Conservation (phyloP, 2,888 invertebrate species). For the Eumerus sabulonum region DNA sequence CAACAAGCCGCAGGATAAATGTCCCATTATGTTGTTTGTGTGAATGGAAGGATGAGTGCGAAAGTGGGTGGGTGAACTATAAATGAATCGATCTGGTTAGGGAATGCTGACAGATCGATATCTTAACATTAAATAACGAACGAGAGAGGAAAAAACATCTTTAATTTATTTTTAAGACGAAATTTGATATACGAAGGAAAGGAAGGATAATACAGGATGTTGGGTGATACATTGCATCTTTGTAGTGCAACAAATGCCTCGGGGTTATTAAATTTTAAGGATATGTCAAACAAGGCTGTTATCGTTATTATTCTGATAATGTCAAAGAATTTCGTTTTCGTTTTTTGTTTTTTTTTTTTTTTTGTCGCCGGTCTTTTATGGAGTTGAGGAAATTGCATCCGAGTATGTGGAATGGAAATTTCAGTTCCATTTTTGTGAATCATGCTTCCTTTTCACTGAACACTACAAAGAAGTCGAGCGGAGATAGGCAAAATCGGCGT, state of each 20-base stretch:
- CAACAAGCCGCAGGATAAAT: slow-evolving; percentile 50
- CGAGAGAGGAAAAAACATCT: too few species aligned
- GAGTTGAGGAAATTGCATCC: slow-evolving; percentile 31
- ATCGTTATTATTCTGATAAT: slow-evolving; percentile 50
- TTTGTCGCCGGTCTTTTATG: background rate
- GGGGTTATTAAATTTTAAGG: slow-evolving; percentile 64
- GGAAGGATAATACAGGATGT: slow-evolving; percentile 3
- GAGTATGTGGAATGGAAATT: slow-evolving; percentile 36
- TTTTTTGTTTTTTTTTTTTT: slow-evolving; percentile 20
- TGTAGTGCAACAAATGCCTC: slow-evolving; percentile 28
- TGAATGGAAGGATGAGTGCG: slow-evolving; percentile 8
- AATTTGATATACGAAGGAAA: slow-evolving; percentile 41
- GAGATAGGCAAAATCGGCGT: slow-evolving; percentile 18
- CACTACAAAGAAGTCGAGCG: slow-evolving; percentile 26
- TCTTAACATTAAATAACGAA: too few species aligned
- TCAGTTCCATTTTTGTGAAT: too few species aligned
- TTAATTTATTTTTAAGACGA: slow-evolving; percentile 1
- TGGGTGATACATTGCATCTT: background rate
- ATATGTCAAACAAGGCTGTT: slow-evolving; percentile 56
- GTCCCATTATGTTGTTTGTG: slow-evolving; percentile 47
- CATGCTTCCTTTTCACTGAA: slow-evolving; percentile 28
- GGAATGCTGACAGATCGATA: background rate
- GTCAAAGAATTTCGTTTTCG: slow-evolving; percentile 44
- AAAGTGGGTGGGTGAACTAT: slow-evolving; percentile 9
- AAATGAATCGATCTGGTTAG: slow-evolving; percentile 9